Evolutionary conservation across 2,888 invertebrate species (phyloP), one percentile per base, ranked within the genome.

Genomic region (Fragum fragum): DNA sequence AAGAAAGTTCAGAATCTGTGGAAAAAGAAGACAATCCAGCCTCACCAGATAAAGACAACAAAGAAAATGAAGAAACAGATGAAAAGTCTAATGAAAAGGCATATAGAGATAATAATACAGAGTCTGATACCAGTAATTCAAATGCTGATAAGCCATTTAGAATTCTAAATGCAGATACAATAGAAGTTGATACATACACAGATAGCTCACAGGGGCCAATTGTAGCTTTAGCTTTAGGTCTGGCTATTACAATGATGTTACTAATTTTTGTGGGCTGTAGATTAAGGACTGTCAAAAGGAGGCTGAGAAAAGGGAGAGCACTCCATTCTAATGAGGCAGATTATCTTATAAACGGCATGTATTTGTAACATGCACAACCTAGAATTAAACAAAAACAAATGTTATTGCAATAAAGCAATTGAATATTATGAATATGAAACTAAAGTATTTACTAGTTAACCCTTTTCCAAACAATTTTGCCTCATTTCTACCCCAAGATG

Each of bases 341-440:
- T 95, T 99, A 98, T 95, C 96, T 99, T 91, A 98, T 99, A 90
- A 99, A 99, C 95, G 99, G 99, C 92, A 99, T 99, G 98, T 99
- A 99, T 95, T 96, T 99, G 93, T 98, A 96, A 79, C 53, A 59
- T 55, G 11, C 32, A n/a, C 32, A 66, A n/a, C n/a, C n/a, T n/a
- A n/a, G n/a, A n/a, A n/a, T n/a, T n/a, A n/a, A n/a, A n/a, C n/a
- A n/a, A n/a, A n/a, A n/a, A n/a, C n/a, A n/a, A n/a, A n/a, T n/a
- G n/a, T n/a, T n/a, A n/a, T n/a, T n/a, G n/a, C n/a, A n/a, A n/a
- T n/a, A n/a, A n/a, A n/a, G n/a, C n/a, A n/a, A n/a, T n/a, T n/a
- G n/a, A n/a, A n/a, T n/a, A n/a, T n/a, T n/a, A n/a, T n/a, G n/a
- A n/a, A n/a, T n/a, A n/a, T n/a, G n/a, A n/a, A n/a, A n/a, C n/a